Percentiles rank a stretch among this genome's conserved stretches.
phyloP scores from a whole-genome alignment of 2,888 invertebrate species.

The Thymelicus lineola region DNA sequence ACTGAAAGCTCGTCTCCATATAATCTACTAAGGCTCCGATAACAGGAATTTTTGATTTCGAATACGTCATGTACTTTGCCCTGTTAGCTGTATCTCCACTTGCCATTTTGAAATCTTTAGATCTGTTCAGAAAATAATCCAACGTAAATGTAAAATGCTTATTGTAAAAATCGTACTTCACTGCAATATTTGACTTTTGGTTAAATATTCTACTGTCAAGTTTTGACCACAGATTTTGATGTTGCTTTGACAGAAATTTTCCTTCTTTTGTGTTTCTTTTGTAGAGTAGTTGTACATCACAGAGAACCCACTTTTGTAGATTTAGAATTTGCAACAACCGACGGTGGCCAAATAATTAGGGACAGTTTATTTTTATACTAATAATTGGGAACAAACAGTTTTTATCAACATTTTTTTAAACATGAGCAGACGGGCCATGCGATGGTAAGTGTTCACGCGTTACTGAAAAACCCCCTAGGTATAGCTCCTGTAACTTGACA shows the following conservation, averaged over 20 bases:
- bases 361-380: too few relatives aligned
- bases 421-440: too few relatives aligned
- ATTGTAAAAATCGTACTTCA: not conserved
- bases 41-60: conserved; percentile 64
- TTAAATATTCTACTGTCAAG: not conserved
- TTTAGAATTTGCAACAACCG: too few relatives aligned
- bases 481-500: too few relatives aligned
- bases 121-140: not conserved
- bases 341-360: too few relatives aligned
- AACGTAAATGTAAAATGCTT: too few relatives aligned
- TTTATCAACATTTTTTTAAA: too few relatives aligned
- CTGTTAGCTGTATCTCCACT: conserved; percentile 48
- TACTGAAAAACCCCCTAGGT: too few relatives aligned
- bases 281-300: too few relatives aligned
- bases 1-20: conserved; percentile 64
- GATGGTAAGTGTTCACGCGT: too few relatives aligned
- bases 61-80: conserved; percentile 65
- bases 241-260: not conserved
- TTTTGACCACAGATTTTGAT: not conserved
- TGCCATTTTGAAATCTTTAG: conserved; percentile 48
- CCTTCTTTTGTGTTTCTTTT: not conserved
- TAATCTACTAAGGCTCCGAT: conserved; percentile 73
- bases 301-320: too few relatives aligned
- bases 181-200: conserved; percentile 6
- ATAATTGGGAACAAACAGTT: too few relatives aligned